phyloP scores from a whole-genome alignment of 1,140 invertebrate species.

The Holotrichia oblita region DNA sequence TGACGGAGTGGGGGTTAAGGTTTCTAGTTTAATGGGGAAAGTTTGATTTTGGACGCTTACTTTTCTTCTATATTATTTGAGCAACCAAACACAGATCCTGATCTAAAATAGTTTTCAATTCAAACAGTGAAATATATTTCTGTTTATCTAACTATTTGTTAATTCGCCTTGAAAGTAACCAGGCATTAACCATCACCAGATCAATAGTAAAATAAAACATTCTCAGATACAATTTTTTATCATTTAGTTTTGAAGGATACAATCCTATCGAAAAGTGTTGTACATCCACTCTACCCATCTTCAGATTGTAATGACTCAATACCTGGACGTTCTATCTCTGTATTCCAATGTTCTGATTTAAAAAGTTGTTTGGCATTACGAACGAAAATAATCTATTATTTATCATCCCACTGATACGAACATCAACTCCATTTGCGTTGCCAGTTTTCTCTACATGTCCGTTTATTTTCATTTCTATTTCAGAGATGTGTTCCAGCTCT shows the following conservation, averaged over 20 bases:
- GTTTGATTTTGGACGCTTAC: too few relatives aligned
- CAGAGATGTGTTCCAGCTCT: not conserved
- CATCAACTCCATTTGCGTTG: conserved; percentile 29
- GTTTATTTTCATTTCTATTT: conserved; percentile 38
- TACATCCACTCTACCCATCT: conserved; percentile 64
- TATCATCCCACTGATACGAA: conserved; percentile 45
- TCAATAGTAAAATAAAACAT: conserved; percentile 63
- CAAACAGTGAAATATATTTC: conserved; percentile 32
- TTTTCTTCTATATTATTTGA: conserved; percentile 23
- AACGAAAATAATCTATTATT: conserved; percentile 53
- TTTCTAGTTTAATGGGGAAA: too few relatives aligned
- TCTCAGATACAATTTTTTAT: conserved; percentile 60
- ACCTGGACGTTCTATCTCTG: conserved; percentile 60
- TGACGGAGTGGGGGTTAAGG: too few relatives aligned
- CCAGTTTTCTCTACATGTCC: not conserved
- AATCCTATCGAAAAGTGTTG: conserved; percentile 60
- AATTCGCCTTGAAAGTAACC: conserved; percentile 41
- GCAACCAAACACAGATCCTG: conserved; percentile 29
- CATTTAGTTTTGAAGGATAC: conserved; percentile 60
- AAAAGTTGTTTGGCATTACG: conserved; percentile 57
- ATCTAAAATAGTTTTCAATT: conserved; percentile 42
- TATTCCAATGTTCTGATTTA: conserved; percentile 14
- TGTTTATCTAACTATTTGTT: conserved; percentile 38
- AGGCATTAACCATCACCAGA: conserved; percentile 49
- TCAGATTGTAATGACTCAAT: conserved; percentile 62